Percentiles rank a stretch among this genome's conserved stretches.
Conservation (phyloP, 2,797 vertebrate species). For the Diplodus sargus region DNA sequence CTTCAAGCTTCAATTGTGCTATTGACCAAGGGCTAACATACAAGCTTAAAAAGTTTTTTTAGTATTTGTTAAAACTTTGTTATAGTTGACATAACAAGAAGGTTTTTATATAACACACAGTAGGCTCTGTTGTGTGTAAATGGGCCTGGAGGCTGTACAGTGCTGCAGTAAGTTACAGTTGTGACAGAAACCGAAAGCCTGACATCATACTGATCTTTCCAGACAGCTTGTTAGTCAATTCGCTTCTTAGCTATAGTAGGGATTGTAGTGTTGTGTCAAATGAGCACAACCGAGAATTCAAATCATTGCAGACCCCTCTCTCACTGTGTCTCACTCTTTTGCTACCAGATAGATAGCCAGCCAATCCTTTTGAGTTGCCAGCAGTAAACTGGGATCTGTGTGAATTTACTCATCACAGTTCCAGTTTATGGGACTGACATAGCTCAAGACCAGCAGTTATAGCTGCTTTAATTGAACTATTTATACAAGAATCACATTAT, state of each 20-base stretch:
- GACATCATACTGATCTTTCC: background rate
- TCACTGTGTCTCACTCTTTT: background rate
- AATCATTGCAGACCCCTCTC: background rate
- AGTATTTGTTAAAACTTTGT: background rate
- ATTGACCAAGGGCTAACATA: no score
- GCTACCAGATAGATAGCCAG: background rate
- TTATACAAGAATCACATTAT: background rate
- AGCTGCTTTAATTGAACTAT: background rate
- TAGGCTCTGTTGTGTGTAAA: background rate
- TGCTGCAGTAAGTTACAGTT: background rate
- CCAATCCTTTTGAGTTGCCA: background rate
- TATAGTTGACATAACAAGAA: background rate
- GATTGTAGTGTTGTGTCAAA: background rate
- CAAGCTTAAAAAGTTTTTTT: background rate
- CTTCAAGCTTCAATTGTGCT: no score
- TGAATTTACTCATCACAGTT: background rate
- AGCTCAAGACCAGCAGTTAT: background rate
- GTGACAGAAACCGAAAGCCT: background rate
- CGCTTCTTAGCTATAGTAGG: no score
- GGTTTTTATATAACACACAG: background rate
- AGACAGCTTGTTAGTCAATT: background rate
- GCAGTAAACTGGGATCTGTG: background rate
- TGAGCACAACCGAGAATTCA: background rate
- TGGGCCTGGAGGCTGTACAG: no score
- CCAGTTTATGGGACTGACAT: background rate